A percentile compares a stretch with the other conserved stretches of the same genome.
phyloP scores from a whole-genome alignment of 2,888 invertebrate species.

The Yponomeuta sedellus region DNA sequence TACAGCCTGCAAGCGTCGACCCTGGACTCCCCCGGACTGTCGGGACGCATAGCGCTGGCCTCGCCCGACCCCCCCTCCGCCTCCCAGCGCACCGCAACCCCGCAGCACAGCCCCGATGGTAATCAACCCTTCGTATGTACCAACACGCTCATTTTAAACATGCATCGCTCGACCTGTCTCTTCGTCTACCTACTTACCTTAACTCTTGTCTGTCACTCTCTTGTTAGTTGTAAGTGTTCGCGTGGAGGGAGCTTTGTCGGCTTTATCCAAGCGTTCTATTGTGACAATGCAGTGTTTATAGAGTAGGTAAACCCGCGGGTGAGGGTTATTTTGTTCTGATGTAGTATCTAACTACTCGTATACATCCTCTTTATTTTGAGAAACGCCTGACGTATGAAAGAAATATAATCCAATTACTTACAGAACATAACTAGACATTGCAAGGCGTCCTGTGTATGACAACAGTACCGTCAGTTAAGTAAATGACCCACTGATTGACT shows the following conservation, averaged over 20 bases:
- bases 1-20: conserved; percentile 79
- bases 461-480: no score
- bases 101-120: conserved; percentile 64
- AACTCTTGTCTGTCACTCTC: background rate
- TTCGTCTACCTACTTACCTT: conserved; percentile 15
- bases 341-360: no score
- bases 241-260: background rate
- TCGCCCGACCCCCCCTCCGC: conserved; percentile 78
- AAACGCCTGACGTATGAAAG: no score
- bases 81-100: conserved; percentile 57
- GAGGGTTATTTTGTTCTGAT: no score
- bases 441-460: no score
- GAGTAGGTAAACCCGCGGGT: background rate
- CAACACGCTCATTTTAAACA: conserved; percentile 29
- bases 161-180: conserved; percentile 16
- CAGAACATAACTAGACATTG: no score
- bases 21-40: conserved; percentile 65
- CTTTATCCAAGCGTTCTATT: no score
- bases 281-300: no score
- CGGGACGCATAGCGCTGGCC: conserved; percentile 57
- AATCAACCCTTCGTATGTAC: conserved; percentile 70
- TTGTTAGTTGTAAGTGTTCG: background rate
- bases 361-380: no score
- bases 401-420: no score
- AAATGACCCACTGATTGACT: no score